These are phyloP conservation scores for Bothrops jararaca DNA, from an alignment of 2,113 vertebrate species.

Conservation along the genomic window DNA sequence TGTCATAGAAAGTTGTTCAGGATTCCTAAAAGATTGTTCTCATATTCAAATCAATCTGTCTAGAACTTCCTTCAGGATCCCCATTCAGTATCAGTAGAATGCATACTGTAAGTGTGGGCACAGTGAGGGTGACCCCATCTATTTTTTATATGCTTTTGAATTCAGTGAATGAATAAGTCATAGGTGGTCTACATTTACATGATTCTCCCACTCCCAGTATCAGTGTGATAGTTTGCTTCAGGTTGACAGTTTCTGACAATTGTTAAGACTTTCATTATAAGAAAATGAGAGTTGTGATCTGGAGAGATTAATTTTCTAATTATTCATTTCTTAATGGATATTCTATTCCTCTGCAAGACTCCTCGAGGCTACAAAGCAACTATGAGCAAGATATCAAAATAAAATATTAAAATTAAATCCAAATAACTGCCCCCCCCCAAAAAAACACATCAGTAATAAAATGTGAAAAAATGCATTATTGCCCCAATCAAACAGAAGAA, in stretches of 20 bases:
- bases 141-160: not conserved
- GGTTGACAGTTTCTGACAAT: not conserved
- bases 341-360: not conserved
- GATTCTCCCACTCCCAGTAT: slow-evolving; percentile 38
- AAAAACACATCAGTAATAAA: not conserved
- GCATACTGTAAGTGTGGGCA: not conserved
- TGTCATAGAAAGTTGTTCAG: not conserved
- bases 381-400: not conserved
- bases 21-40: not conserved
- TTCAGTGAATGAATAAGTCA: not conserved
- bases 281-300: slow-evolving; percentile 5
- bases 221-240: not conserved
- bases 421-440: not conserved
- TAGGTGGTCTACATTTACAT: not conserved
- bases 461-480: not conserved
- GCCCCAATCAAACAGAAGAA: not conserved
- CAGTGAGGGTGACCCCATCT: not conserved
- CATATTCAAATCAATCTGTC: not conserved
- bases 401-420: too few relatives aligned
- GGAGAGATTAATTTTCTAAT: slow-evolving; percentile 4
- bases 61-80: not conserved
- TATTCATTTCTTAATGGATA: not conserved
- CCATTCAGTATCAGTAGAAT: not conserved
- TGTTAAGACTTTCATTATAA: not conserved
- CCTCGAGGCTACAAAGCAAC: not conserved